Conservation (phyloP, 2,888 invertebrate species). For the Tenthredo distinguenda region DNA sequence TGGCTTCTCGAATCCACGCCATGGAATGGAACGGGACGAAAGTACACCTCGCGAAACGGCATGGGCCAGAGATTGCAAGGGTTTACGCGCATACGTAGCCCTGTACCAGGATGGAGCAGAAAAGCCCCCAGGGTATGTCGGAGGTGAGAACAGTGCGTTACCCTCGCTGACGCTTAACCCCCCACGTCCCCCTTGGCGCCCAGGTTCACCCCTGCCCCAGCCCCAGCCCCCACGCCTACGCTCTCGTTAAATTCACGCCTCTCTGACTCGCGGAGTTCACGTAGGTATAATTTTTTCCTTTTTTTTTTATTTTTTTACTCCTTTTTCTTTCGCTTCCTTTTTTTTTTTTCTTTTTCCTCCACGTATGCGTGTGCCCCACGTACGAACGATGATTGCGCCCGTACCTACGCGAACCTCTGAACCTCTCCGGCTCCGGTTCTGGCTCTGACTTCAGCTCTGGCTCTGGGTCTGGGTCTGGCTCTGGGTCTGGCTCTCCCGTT, state of each 20-base stretch:
- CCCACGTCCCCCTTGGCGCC: conserved; percentile 52
- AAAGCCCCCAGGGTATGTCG: conserved; percentile 69
- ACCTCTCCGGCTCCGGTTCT: background rate
- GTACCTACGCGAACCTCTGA: conserved; percentile 9
- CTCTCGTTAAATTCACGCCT: conserved; percentile 52
- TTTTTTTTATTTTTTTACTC: background rate
- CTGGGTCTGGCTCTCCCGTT: conserved; percentile 12
- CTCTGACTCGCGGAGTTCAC: conserved; percentile 46
- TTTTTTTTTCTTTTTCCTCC: conserved; percentile 14
- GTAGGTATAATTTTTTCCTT: conserved; percentile 38
- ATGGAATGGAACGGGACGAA: background rate
- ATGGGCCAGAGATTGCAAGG: conserved; percentile 30
- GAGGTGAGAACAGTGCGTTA: conserved; percentile 73
- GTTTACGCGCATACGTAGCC: background rate
- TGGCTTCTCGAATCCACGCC: background rate
- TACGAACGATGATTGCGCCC: conserved; percentile 40
- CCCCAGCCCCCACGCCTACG: conserved; percentile 42
- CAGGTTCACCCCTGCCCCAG: conserved; percentile 30
- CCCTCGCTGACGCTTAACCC: conserved; percentile 63
- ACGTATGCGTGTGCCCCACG: conserved; percentile 46
- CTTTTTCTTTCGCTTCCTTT: background rate
- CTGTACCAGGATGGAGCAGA: conserved; percentile 55
- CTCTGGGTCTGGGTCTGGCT: background rate
- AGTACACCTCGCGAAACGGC: no score
- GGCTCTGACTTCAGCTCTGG: background rate